These are phyloP conservation scores for Protonemura montana DNA, from an alignment of 2,888 invertebrate genomes.

Conservation along the genomic window DNA sequence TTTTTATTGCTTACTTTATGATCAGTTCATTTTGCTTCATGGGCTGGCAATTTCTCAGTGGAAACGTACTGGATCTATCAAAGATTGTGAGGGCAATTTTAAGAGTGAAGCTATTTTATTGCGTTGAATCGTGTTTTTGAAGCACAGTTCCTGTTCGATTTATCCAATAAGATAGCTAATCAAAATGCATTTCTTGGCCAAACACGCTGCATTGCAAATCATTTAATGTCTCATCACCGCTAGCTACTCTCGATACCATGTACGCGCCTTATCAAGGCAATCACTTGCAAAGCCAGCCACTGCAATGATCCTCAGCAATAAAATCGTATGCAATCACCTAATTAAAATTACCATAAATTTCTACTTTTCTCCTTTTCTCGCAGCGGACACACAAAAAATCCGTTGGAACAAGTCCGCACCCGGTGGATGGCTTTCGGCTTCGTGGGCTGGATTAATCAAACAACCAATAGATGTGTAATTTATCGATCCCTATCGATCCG, in stretches of 20 bases:
- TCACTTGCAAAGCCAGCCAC: neutral
- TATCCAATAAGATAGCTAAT: neutral
- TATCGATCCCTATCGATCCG: constrained; percentile 30
- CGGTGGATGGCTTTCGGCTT: neutral
- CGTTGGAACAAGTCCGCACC: neutral
- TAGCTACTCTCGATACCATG: no score
- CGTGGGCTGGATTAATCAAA: constrained; percentile 28
- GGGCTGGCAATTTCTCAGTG: neutral
- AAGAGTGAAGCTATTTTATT: neutral
- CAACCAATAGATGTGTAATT: constrained; percentile 16
- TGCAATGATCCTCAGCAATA: neutral
- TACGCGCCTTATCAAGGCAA: no score
- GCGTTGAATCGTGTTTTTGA: neutral
- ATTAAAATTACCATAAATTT: constrained; percentile 3
- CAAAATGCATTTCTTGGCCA: neutral
- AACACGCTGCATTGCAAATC: no score
- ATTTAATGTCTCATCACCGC: no score
- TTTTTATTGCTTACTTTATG: neutral
- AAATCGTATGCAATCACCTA: constrained; percentile 4
- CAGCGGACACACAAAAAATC: neutral
- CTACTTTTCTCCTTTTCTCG: neutral
- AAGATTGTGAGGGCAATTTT: neutral
- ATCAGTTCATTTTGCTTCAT: neutral
- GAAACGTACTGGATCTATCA: neutral
- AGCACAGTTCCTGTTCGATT: neutral